Evolutionary conservation across 2,113 vertebrate genomes (phyloP).

Genomic region (Semnopithecus entellus): DNA sequence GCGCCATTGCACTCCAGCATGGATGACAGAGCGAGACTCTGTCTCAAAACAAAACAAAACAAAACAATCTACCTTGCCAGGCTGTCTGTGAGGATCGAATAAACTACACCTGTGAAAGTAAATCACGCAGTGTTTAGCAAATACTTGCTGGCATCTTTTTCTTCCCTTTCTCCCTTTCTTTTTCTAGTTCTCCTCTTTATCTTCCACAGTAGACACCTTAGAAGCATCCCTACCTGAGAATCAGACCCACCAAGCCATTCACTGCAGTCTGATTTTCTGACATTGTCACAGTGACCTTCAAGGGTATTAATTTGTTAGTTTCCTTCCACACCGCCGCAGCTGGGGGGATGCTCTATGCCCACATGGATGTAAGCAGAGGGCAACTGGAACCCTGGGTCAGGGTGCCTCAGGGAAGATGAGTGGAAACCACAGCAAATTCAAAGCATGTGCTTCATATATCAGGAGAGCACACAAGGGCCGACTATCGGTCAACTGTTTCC

Average conservation of each 20-base stretch:
- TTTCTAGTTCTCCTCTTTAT: neutral
- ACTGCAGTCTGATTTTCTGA: neutral
- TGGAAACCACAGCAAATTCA: conserved; percentile 68
- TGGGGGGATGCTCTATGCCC: conserved; percentile 12
- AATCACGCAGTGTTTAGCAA: neutral
- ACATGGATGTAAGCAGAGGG: conserved; percentile 62
- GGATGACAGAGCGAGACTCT: too few relatives aligned
- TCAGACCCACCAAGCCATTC: neutral
- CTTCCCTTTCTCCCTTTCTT: neutral
- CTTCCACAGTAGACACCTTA: neutral
- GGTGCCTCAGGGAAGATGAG: conserved; percentile 60
- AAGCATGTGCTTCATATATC: conserved; percentile 63
- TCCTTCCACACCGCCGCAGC: conserved; percentile 1
- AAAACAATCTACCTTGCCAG: neutral
- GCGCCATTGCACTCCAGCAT: too few relatives aligned
- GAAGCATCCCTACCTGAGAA: neutral
- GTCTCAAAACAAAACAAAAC: too few relatives aligned
- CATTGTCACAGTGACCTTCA: conserved; percentile 48
- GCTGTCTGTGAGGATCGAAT: neutral
- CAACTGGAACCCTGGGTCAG: conserved; percentile 63
- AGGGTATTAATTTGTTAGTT: neutral
- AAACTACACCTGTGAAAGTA: neutral
- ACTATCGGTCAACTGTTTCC: conserved; percentile 37
- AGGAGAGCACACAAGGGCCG: neutral
- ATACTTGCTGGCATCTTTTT: neutral